Conservation (phyloP, 2,888 invertebrate genomes). For the Agrotis puta region DNA sequence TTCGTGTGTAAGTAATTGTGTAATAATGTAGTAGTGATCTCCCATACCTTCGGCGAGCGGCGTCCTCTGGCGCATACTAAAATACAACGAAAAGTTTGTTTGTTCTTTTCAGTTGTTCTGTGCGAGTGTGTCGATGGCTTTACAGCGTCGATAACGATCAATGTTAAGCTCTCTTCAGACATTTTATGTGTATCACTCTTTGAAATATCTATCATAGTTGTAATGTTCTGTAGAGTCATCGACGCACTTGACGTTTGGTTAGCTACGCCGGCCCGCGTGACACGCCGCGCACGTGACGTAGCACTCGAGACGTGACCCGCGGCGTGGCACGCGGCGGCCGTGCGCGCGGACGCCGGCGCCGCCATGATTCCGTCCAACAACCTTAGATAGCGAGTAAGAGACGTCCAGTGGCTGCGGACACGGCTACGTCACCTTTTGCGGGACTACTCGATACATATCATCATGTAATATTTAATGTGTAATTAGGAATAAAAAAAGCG, state of each 20-base stretch:
- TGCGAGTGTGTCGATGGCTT: conserved; percentile 71
- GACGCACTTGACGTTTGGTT: conserved; percentile 71
- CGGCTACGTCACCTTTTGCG: conserved; percentile 91
- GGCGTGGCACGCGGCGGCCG: conserved; percentile 51
- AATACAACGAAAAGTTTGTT: conserved; percentile 88
- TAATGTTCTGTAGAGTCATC: conserved; percentile 68
- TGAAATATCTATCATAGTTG: conserved; percentile 58
- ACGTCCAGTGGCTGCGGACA: conserved; percentile 91
- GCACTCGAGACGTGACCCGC: not conserved
- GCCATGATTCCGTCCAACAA: conserved; percentile 91
- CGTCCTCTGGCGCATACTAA: conserved; percentile 77
- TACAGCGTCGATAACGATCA: conserved; percentile 61
- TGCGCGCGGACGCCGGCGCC: conserved; percentile 81
- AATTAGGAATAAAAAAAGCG: conserved; percentile 89
- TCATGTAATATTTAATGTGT: conserved; percentile 92
- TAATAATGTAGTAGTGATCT: conserved; percentile 90
- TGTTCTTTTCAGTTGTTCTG: conserved; percentile 80
- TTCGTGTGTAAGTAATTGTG: conserved; percentile 89
- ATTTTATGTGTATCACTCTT: conserved; percentile 58
- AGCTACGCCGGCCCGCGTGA: conserved; percentile 64
- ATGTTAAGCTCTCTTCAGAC: conserved; percentile 74
- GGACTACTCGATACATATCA: conserved; percentile 94
- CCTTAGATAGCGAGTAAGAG: conserved; percentile 91
- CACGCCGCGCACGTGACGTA: conserved; percentile 63
- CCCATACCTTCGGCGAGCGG: conserved; percentile 88